These are phyloP conservation scores for Melospiza melodia DNA, from an alignment of 2,113 vertebrate genomes.

Conservation along the genomic window DNA sequence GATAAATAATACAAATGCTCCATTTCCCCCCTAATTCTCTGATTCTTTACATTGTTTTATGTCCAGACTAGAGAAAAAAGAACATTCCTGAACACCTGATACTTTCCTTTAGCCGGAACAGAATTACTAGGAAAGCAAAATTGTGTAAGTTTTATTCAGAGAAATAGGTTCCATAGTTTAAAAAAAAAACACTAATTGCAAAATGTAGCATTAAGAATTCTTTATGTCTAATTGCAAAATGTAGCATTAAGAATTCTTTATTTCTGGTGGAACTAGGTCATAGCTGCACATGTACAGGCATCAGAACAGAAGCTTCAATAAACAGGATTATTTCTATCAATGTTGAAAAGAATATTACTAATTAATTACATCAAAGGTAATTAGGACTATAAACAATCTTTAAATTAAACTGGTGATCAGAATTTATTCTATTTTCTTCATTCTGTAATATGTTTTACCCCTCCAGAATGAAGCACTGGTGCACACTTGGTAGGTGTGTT, in stretches of 20 bases:
- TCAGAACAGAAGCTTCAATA: background rate
- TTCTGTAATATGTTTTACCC: background rate
- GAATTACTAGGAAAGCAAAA: background rate
- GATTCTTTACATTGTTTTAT: background rate
- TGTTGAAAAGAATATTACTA: background rate
- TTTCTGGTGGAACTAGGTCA: background rate
- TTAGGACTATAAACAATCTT: background rate
- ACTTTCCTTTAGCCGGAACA: background rate
- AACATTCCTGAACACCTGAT: background rate
- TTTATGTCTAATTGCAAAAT: background rate
- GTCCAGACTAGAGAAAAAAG: background rate
- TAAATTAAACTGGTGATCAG: background rate
- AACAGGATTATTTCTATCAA: background rate
- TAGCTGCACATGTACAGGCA: background rate
- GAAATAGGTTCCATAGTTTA: background rate
- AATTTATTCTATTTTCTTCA: background rate
- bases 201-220: background rate
- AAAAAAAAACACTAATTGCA: background rate
- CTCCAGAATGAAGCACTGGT: background rate
- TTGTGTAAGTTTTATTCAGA: background rate
- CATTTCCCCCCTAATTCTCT: background rate
- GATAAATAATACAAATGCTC: background rate
- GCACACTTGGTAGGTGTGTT: background rate
- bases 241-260: background rate
- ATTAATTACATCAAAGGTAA: background rate